Percentiles rank a stretch among this genome's conserved stretches.
These are phyloP conservation scores for Periparus ater DNA, from an alignment of 2,797 vertebrate genomes.

Conservation along the genomic window DNA sequence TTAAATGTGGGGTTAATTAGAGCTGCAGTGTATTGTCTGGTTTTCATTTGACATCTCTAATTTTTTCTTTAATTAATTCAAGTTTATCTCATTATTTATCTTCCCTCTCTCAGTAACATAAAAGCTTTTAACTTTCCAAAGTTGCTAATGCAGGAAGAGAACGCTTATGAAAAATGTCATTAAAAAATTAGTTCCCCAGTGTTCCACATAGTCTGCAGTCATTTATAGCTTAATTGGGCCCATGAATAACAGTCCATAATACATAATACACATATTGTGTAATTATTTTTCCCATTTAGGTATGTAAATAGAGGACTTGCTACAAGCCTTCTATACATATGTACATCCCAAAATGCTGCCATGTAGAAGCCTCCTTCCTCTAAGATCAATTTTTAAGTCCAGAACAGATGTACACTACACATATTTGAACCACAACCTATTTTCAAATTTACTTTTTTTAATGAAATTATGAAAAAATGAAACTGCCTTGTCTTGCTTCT, in stretches of 20 bases:
- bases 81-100: not conserved
- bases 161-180: not conserved
- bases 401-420: not conserved
- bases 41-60: not conserved
- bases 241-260: not conserved
- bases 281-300: not conserved
- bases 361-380: not conserved
- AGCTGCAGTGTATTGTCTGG: not conserved
- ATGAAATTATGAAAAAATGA: not conserved
- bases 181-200: not conserved
- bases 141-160: not conserved
- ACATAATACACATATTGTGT: not conserved
- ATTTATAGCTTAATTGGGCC: not conserved
- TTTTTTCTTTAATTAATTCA: not conserved
- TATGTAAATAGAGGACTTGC: not conserved
- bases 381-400: not conserved
- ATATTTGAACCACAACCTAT: not conserved
- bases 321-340: not conserved
- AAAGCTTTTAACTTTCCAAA: not conserved
- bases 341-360: not conserved
- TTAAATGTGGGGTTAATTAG: constrained; percentile 55
- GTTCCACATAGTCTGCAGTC: not conserved
- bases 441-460: not conserved
- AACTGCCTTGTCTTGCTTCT: not conserved
- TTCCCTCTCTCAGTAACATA: not conserved